These are phyloP conservation scores for Heterotilapia buettikoferi DNA, from an alignment of 2,113 vertebrate species.

Conservation along the genomic window DNA sequence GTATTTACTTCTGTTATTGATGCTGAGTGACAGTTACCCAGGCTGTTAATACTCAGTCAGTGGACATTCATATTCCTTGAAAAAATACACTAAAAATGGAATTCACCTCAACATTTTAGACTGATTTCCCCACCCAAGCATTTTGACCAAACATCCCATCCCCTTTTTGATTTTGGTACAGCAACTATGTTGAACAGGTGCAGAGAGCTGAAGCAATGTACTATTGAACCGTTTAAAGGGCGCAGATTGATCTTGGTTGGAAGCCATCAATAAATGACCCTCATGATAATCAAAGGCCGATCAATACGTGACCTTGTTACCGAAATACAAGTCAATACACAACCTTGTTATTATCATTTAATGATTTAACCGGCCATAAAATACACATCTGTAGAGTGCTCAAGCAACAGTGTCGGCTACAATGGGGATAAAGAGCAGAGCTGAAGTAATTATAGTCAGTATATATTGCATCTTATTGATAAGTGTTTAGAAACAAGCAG, in stretches of 20 bases:
- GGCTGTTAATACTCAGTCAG: neutral
- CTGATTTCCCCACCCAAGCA: neutral
- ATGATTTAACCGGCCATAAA: slow-evolving; percentile 34
- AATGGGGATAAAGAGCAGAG: neutral
- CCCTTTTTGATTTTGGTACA: neutral
- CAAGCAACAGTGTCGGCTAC: neutral
- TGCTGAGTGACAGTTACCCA: neutral
- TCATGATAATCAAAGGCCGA: slow-evolving; percentile 52
- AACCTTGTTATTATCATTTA: slow-evolving; percentile 43
- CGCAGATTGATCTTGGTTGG: slow-evolving; percentile 13
- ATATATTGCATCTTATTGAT: neutral
- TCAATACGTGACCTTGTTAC: slow-evolving; percentile 39
- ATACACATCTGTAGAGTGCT: neutral
- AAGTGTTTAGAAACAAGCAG: neutral
- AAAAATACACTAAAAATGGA: neutral
- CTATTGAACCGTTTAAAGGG: slow-evolving; percentile 42
- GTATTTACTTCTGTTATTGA: neutral
- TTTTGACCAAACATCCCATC: neutral
- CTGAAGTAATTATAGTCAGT: neutral
- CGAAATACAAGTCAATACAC: slow-evolving; percentile 33
- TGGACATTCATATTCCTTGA: neutral
- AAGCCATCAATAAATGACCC: slow-evolving; percentile 46
- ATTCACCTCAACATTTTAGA: neutral
- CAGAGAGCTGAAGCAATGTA: neutral
- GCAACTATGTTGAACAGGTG: slow-evolving; percentile 27